Evolutionary conservation across 1,140 invertebrate species (phyloP), one percentile per base, ranked within the genome.

Genomic region (Archivesica marissinica): DNA sequence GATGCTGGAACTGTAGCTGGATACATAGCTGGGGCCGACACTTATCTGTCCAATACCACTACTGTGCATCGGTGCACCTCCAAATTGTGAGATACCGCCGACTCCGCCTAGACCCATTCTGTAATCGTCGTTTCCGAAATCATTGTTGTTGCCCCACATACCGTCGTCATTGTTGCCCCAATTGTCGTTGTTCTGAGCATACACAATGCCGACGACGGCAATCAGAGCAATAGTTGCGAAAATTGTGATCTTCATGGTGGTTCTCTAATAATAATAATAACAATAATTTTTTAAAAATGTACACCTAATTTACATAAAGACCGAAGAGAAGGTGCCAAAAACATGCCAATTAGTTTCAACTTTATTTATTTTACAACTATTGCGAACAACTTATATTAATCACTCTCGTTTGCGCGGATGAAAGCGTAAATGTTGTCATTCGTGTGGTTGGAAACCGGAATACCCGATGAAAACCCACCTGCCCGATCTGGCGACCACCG

Each of bases 171-270:
- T 44, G 39, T 70, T 70, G 17, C 39, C n/a, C 38, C 47, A 47
- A 41, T 70, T 70, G 38, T n/a, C 50, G 9, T 13, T 25, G 15
- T 79, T 61, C 38, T 79, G 59, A 44, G 77, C 77, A 33, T 66
- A n/a, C 2, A 33, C 59, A 11, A 79, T 39, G 1, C 59, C 77
- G 61, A 66, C 61, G 41, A 79, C 61, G 28, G 77, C 77, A 61
- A 44, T 39, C 38, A 79, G 33, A 30, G 61, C 77, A 38, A 79
- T 44, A 17, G 77, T 52, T 28, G 30, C 77, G 61, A 44, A 79
- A 35, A 66, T 25, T 64, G 59, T 68, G 41, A 79, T 64, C 39
- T 79, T 79, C 77, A 79, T 79, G 35, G 23, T 79, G n/a, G 54
- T 39, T 47, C 68, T 72, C 25, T 13, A 72, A 72, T 23, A 13